Evolutionary conservation across 2,113 vertebrate species (phyloP), one percentile per base, ranked within the genome.

Genomic region (Casuarius casuarius): DNA sequence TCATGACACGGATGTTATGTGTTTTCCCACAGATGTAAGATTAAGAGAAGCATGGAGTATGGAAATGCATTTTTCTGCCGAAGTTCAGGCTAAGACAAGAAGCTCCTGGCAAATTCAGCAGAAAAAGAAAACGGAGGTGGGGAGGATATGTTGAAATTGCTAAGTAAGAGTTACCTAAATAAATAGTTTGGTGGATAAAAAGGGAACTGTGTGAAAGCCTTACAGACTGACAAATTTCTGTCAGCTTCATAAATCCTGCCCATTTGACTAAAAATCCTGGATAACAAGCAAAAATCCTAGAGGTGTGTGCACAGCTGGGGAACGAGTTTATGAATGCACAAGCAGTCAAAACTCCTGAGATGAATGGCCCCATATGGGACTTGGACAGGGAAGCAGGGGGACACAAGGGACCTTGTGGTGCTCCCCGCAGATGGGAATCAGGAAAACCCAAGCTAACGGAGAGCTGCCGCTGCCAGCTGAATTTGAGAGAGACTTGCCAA

Each of bases 391-490:
- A 74, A n/a, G 8, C 23, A 59, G 72, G 21, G 33, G 23, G 29
- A 70, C 19, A 12, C 1, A 0, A 13, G 29, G 23, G 51, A 74
- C 5, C 4, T 88, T 80, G 20, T 1, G 0, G n/a, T 68, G 46
- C 28, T 68, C 61, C 10, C 61, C 91, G 12, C 22, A 48, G 48
- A 19, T 0, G 1, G 25, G 25, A 89, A 52, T 66, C 10, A 56
- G 54, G 73, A 78, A 86, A 84, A 28, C 20, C 16, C 22, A 38
- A 81, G 52, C 10, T 62, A 87, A 42, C 68, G 88, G 33, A 77
- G 29, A 54, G 58, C 33, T 63, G 51, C 42, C 62, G 33, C 65
- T 81, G 33, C 26, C 46, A 80, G 65, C 13, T 67, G 65, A 84
- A 46, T 80, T 21, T 63, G 7, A 76, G 81, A n/a, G 58, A 88